Evolutionary conservation across 2,797 vertebrate genomes (phyloP), one percentile per base, ranked within the genome.

Genomic region (Nothura maculosa): DNA sequence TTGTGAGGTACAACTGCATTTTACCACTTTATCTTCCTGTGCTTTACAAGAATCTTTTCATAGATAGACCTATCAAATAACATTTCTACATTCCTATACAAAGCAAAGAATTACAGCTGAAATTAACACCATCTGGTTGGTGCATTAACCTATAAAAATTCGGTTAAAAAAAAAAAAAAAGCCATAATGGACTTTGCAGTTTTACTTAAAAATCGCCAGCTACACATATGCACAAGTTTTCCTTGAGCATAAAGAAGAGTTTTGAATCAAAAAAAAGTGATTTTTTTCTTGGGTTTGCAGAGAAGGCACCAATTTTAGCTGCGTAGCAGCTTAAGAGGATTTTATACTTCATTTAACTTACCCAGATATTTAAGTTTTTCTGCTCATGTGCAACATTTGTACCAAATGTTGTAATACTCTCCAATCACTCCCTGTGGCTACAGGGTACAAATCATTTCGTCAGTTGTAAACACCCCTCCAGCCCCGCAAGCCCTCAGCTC

Each of bases 101-200:
- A 93, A 96, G 95, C 93, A 92, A 95, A 96, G 89, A 95, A 94
- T 95, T 95, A 97, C 93, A 96, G 95, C 89, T 96, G 93, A 92
- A 96, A 95, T 96, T 95, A 96, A 96, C 91, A 96, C 93, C 92
- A 62, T 91, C 69, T 88, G 94, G 94, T 94, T 86, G 87, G 82
- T 93, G 89, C 78, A 96, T 94, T 95, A 92, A 94, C 87, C 96
- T 97, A 95, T 83, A 95, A 97, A 97, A 97, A 96, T 63, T 79
- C 55, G 78, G 83, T 88, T 73, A 72, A 87, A 93, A 96, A 89
- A 83, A 82, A 40, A 73, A 25, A 21, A 17, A 75, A 22, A 86
- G 18, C 84, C 14, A 7, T 92, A 85, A 92, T 86, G 84, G 93
- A 94, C 63, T 63, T 91, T 75, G 83, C 83, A 92, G 80, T 60